These are phyloP conservation scores for Pteria penguin DNA, from an alignment of 2,888 invertebrate species.

Conservation along the genomic window DNA sequence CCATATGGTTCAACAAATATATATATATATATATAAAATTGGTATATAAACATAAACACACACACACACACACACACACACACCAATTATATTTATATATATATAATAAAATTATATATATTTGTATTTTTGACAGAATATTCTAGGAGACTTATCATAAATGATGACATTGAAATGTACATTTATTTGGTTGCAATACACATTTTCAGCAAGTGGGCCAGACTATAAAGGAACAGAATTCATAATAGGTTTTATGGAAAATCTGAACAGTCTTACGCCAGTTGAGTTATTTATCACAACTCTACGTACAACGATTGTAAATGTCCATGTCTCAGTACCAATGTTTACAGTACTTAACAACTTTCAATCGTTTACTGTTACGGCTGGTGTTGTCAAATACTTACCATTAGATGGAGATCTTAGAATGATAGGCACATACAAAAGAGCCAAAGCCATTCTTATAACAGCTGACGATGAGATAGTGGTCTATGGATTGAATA, in stretches of 20 bases:
- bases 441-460: background rate
- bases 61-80: too few species aligned
- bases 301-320: background rate
- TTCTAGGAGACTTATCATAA: too few species aligned
- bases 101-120: too few species aligned
- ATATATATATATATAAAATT: too few species aligned
- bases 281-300: slow-evolving; percentile 2
- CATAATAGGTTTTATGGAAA: slow-evolving; percentile 8
- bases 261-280: background rate
- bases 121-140: too few species aligned
- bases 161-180: too few species aligned
- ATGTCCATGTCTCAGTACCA: background rate
- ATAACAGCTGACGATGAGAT: background rate
- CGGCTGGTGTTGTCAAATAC: background rate
- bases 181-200: too few species aligned
- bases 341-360: background rate
- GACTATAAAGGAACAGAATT: slow-evolving; percentile 9
- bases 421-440: background rate
- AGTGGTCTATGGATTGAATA: background rate
- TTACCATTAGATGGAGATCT: background rate
- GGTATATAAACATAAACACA: too few species aligned
- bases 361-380: background rate
- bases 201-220: background rate
- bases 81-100: too few species aligned
- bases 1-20: too few species aligned